These are phyloP conservation scores for Diprion similis DNA, from an alignment of 1,140 invertebrate species.

Conservation along the genomic window DNA sequence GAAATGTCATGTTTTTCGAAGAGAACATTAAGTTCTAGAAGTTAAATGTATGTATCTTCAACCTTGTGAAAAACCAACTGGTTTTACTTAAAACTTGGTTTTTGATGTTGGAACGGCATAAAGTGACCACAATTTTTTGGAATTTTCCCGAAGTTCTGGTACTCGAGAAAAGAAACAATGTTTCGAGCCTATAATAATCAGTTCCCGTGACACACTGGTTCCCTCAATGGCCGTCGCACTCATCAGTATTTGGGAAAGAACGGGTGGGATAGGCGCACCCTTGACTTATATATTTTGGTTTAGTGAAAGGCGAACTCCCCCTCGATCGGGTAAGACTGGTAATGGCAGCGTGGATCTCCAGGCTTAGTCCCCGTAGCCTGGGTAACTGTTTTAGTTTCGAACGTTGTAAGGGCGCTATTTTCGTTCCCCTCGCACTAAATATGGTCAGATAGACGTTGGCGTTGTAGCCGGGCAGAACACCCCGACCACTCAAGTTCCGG, in stretches of 20 bases:
- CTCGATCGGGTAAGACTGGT: background rate
- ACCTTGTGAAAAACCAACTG: too few relatives aligned
- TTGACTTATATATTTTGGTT: constrained; percentile 36
- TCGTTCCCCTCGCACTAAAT: constrained; percentile 59
- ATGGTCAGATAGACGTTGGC: constrained; percentile 58
- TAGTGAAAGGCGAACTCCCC: constrained; percentile 17
- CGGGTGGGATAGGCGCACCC: constrained; percentile 16
- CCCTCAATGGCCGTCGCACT: background rate
- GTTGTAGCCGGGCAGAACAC: constrained; percentile 49
- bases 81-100: background rate
- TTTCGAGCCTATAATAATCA: background rate
- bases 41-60: too few relatives aligned
- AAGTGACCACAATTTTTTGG: background rate
- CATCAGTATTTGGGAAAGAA: background rate
- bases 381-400: constrained; percentile 52
- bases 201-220: background rate
- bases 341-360: background rate
- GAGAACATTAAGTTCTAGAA: too few relatives aligned
- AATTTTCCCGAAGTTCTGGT: background rate
- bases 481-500: constrained; percentile 42
- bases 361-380: constrained; percentile 13
- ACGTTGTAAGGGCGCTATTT: constrained; percentile 52
- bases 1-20: too few relatives aligned
- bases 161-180: background rate
- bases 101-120: background rate